These are phyloP conservation scores for Plebejus argus DNA, from an alignment of 2,888 invertebrate genomes.

Conservation along the genomic window DNA sequence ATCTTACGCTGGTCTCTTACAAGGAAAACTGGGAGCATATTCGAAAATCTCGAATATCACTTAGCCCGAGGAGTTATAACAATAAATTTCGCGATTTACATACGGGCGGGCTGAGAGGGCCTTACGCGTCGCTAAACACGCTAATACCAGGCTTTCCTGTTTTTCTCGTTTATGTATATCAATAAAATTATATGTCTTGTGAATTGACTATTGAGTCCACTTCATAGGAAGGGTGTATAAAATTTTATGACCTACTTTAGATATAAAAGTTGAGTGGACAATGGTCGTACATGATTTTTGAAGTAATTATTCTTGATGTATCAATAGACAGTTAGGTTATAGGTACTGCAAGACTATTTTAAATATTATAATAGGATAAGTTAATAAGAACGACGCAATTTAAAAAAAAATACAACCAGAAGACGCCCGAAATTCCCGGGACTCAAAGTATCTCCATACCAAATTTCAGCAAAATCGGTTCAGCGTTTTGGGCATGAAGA, in stretches of 20 bases:
- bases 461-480: no score
- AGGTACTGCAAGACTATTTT: no score
- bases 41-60: conserved; percentile 74
- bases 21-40: conserved; percentile 64
- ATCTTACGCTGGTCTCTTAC: conserved; percentile 46
- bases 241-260: neutral
- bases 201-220: conserved; percentile 12
- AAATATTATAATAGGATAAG: no score
- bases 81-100: conserved; percentile 76
- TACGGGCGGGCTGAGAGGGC: conserved; percentile 61
- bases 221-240: neutral
- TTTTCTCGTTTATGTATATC: conserved; percentile 43
- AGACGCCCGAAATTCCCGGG: no score
- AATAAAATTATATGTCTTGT: conserved; percentile 37
- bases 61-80: conserved; percentile 72
- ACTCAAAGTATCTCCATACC: no score
- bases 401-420: no score
- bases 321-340: no score
- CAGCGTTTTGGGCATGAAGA: no score
- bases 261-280: neutral
- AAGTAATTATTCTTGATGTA: no score
- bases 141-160: conserved; percentile 57
- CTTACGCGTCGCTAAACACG: conserved; percentile 68
- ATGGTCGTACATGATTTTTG: neutral
- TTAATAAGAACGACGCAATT: no score